Conservation (phyloP, 2,888 invertebrate species). For the Parasteatoda lunata region DNA sequence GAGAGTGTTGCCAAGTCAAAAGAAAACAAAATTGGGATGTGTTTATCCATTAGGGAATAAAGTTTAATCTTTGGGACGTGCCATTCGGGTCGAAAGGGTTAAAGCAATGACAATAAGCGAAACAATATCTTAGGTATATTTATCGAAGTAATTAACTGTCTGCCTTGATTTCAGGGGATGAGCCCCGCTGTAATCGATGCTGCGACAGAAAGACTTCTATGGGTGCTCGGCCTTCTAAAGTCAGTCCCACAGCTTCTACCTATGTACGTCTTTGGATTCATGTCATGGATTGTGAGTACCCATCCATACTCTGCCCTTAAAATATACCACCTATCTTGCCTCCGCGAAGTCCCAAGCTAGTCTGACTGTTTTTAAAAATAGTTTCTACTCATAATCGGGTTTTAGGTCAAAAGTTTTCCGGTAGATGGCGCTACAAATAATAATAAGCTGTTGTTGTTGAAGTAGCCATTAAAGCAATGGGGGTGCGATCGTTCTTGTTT, state of each 20-base stretch:
- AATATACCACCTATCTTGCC: not conserved
- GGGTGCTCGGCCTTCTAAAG: slow-evolving; percentile 51
- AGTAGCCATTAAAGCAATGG: not conserved
- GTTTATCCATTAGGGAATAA: too few species aligned
- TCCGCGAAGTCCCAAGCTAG: not conserved
- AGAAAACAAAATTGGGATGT: too few species aligned
- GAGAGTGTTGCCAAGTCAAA: too few species aligned
- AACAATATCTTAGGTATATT: too few species aligned
- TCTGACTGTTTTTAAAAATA: not conserved
- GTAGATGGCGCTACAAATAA: too few species aligned
- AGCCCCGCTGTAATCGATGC: slow-evolving; percentile 30
- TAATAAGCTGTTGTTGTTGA: not conserved
- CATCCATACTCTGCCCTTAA: not conserved
- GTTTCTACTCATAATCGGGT: not conserved
- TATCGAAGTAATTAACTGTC: too few species aligned
- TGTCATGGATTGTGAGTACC: slow-evolving; percentile 56
- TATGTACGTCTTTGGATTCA: slow-evolving; percentile 62
- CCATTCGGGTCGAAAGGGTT: too few species aligned
- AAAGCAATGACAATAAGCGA: too few species aligned
- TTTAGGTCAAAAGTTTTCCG: not conserved
- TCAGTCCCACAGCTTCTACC: slow-evolving; percentile 50
- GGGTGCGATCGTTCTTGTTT: too few species aligned
- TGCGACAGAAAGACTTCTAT: slow-evolving; percentile 41
- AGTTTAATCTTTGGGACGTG: too few species aligned
- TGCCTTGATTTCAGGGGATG: slow-evolving; percentile 3